phyloP scores from a whole-genome alignment of 2,888 invertebrate species.

The Teleiodes luculella region DNA sequence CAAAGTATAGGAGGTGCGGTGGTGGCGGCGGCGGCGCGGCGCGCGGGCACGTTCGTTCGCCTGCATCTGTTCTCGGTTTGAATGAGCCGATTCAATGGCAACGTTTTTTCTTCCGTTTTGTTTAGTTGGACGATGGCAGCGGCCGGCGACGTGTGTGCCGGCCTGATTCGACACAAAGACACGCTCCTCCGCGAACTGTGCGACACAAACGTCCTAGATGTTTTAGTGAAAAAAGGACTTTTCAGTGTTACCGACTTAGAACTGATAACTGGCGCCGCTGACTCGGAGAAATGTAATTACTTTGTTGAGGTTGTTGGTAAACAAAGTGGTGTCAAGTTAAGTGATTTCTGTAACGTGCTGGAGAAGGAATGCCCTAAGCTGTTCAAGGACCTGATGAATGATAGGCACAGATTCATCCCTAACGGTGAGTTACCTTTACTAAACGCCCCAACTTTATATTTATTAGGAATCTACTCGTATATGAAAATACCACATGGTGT shows the following conservation, averaged over 20 bases:
- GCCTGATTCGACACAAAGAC: constrained; percentile 80
- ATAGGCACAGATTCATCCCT: constrained; percentile 72
- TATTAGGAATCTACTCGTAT: too few relatives aligned
- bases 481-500: too few relatives aligned
- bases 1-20: not conserved
- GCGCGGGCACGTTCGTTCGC: constrained; percentile 8
- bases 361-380: constrained; percentile 81
- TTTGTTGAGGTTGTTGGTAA: constrained; percentile 81
- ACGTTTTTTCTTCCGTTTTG: constrained; percentile 30
- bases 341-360: constrained; percentile 80
- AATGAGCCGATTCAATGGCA: constrained; percentile 36
- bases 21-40: not conserved
- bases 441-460: too few relatives aligned
- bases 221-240: constrained; percentile 82
- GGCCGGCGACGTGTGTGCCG: constrained; percentile 77
- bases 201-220: constrained; percentile 80
- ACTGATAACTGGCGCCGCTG: constrained; percentile 64
- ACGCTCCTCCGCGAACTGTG: constrained; percentile 80
- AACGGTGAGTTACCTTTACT: constrained; percentile 55
- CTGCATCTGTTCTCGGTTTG: constrained; percentile 42
- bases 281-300: constrained; percentile 77
- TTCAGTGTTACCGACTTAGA: constrained; percentile 81
- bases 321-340: constrained; percentile 79
- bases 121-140: constrained; percentile 70
- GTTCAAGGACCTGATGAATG: constrained; percentile 80